phyloP scores from a whole-genome alignment of 2,113 vertebrate species.

The Typhlomys cinereus region DNA sequence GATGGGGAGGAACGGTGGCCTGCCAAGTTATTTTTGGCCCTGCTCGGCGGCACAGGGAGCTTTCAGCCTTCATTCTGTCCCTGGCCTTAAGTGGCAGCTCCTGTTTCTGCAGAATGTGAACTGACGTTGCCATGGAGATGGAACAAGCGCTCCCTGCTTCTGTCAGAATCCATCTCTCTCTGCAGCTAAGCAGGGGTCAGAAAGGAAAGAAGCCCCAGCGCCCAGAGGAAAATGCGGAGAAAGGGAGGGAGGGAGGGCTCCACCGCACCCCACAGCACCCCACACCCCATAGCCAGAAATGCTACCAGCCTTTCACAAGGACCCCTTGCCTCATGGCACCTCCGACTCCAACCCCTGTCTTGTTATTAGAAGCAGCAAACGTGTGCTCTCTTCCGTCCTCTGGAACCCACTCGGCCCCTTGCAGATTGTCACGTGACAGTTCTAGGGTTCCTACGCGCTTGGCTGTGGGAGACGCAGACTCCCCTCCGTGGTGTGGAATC shows the following conservation, averaged over 20 bases:
- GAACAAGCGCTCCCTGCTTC: constrained; percentile 73
- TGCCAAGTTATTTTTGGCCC: constrained; percentile 86
- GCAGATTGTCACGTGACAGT: rapidly evolving
- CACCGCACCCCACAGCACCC: rapidly evolving
- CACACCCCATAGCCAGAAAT: too few relatives aligned
- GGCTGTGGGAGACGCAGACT: background rate
- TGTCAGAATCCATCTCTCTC: constrained; percentile 79
- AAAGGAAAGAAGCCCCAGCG: constrained; percentile 48
- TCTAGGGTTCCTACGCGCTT: background rate
- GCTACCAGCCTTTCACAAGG: too few relatives aligned
- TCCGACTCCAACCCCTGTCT: background rate
- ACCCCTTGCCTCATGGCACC: rapidly evolving
- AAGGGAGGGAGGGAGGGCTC: background rate
- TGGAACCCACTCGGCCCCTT: background rate
- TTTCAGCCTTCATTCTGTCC: constrained; percentile 85
- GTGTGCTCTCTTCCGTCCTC: background rate
- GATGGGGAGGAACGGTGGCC: background rate
- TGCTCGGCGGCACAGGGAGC: constrained; percentile 60
- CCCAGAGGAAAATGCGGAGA: background rate
- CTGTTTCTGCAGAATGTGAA: constrained; percentile 91
- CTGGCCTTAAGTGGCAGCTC: constrained; percentile 86
- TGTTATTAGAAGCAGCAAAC: background rate
- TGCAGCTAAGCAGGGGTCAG: constrained; percentile 61
- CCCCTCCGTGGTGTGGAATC: too few relatives aligned
- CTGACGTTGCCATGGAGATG: constrained; percentile 91